Percentiles rank a stretch among this genome's conserved stretches.
phyloP scores from a whole-genome alignment of 1,140 invertebrate species.

The Apis cerana region DNA sequence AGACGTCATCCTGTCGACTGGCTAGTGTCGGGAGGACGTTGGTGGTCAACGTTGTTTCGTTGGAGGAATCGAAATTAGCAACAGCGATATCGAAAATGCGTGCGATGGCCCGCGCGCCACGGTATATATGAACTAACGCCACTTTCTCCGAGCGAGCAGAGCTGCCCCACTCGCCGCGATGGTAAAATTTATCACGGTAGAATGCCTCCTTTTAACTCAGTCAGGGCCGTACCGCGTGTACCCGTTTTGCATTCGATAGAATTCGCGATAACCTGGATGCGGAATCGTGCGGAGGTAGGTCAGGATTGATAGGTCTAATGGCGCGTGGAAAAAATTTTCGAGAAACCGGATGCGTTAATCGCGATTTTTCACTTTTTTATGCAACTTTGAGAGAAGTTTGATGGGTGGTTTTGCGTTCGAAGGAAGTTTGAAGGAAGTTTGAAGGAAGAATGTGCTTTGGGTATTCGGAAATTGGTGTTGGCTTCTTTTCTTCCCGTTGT shows the following conservation, averaged over 20 bases:
- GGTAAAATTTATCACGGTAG: slow-evolving; percentile 78
- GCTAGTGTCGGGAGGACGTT: not conserved
- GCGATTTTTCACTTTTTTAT: not conserved
- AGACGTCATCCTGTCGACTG: slow-evolving; percentile 29
- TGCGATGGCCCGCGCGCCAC: slow-evolving; percentile 68
- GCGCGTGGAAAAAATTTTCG: not conserved
- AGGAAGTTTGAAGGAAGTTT: too few relatives aligned
- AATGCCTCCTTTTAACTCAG: slow-evolving; percentile 77
- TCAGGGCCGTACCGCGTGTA: slow-evolving; percentile 73
- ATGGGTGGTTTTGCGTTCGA: too few relatives aligned
- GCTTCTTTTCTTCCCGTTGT: too few relatives aligned
- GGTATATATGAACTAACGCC: slow-evolving; percentile 79
- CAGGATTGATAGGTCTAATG: not conserved
- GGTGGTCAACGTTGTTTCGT: not conserved
- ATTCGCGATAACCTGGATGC: not conserved
- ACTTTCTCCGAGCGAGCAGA: slow-evolving; percentile 76
- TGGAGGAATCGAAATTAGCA: slow-evolving; percentile 66
- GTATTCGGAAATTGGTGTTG: too few relatives aligned
- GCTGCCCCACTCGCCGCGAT: slow-evolving; percentile 62
- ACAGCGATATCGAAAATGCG: slow-evolving; percentile 76
- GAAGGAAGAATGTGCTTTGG: too few relatives aligned
- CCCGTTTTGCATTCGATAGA: not conserved
- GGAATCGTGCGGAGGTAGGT: slow-evolving; percentile 14
- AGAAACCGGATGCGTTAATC: not conserved
- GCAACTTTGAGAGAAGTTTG: not conserved